Conservation (phyloP, 2,888 invertebrate genomes). For the Pachymerium ferrugineum region DNA sequence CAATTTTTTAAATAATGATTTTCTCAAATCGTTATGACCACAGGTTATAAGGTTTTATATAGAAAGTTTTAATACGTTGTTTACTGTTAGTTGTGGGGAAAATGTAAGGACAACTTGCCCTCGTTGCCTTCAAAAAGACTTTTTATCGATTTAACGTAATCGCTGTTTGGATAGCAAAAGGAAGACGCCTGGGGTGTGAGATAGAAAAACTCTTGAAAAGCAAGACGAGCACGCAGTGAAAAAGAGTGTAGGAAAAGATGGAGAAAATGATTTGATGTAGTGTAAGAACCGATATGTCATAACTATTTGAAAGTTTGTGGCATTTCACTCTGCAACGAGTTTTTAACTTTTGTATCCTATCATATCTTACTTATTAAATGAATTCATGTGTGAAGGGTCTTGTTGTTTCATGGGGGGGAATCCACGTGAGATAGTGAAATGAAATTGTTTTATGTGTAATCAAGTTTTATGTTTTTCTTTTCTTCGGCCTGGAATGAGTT, state of each 20-base stretch:
- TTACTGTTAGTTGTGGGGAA: conserved; percentile 2
- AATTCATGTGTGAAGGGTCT: too few species aligned
- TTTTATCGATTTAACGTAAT: conserved; percentile 24
- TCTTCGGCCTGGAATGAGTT: not conserved
- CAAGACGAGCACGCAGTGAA: too few species aligned
- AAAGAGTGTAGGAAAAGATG: not conserved
- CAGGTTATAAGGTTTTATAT: too few species aligned
- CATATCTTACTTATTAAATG: too few species aligned
- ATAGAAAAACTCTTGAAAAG: conserved; percentile 25
- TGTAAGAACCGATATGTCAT: not conserved
- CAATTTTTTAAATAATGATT: too few species aligned
- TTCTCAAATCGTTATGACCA: too few species aligned
- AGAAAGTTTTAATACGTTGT: too few species aligned
- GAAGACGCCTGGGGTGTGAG: conserved; percentile 16
- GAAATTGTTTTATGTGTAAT: conserved; percentile 16
- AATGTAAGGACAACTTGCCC: conserved; percentile 10
- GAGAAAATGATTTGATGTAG: not conserved
- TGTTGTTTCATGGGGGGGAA: not conserved
- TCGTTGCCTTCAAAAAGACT: not conserved
- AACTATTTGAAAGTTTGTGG: conserved; percentile 20
- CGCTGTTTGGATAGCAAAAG: conserved; percentile 16
- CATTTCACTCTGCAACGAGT: too few species aligned
- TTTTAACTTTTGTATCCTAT: too few species aligned
- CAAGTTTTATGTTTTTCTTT: not conserved
- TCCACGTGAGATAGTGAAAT: not conserved